Percentiles rank a stretch among this genome's conserved stretches.
Conservation (phyloP, 2,797 vertebrate species). For the Phoeniculus purpureus region DNA sequence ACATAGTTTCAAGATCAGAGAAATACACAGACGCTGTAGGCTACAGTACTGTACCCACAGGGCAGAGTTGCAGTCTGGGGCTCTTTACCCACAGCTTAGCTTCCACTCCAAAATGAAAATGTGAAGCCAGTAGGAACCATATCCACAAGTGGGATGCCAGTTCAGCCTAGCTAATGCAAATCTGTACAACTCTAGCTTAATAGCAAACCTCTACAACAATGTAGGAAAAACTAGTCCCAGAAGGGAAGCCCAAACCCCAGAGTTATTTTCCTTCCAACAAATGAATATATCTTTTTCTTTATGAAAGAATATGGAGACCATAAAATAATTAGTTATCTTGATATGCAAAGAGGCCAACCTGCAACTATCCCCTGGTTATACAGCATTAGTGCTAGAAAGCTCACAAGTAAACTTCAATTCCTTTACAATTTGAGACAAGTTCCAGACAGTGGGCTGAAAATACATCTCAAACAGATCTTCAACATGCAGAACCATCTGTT, state of each 20-base stretch:
- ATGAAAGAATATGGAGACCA: not conserved
- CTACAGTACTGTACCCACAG: not conserved
- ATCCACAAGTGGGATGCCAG: not conserved
- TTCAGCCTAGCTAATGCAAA: not conserved
- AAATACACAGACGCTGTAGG: not conserved
- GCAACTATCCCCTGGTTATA: conserved; percentile 46
- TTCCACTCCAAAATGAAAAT: not conserved
- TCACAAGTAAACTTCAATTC: conserved; percentile 23
- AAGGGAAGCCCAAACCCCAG: not conserved
- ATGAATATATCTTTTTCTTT: not conserved
- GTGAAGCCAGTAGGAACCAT: not conserved
- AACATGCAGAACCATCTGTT: conserved; percentile 70
- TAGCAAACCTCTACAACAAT: not conserved
- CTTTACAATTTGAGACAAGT: conserved; percentile 47
- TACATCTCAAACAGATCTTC: conserved; percentile 29
- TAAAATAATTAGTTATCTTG: not conserved
- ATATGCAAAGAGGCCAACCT: not conserved
- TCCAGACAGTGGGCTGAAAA: conserved; percentile 51
- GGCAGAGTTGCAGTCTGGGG: not conserved
- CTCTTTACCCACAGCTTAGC: not conserved
- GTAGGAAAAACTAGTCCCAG: not conserved
- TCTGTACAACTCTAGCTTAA: not conserved
- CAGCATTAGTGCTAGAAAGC: conserved; percentile 10
- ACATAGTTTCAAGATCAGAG: not conserved
- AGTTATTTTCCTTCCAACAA: not conserved